Base-by-base conservation (phyloP, 2,888 invertebrate species). In the Pachliopta kotzebuea region DNA sequence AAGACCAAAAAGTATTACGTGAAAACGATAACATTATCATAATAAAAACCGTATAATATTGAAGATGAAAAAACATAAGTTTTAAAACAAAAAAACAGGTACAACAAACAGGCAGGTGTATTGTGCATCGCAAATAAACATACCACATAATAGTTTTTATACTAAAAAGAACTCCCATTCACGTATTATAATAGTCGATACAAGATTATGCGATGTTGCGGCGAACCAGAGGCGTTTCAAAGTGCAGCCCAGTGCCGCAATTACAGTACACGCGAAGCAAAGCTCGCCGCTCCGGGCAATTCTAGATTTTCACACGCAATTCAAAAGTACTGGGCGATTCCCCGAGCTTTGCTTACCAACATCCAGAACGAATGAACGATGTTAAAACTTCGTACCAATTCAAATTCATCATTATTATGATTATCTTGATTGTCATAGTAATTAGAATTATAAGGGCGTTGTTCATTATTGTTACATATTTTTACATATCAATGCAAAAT, bases 271-370 rank as follows among this genome's bases (percentile, higher is more conserved):
- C 70, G 60, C 67, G 66, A 68, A 70, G 77, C 74, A 79, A 77
- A 81, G 76, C 78, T 78, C 72, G 77, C 76, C 76, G 76, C 84
- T 73, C 67, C 72, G 69, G 74, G 79, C 78, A 78, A 79, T 79
- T 79, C 80, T 78, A 77, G 77, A 81, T 83, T 84, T 86, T 86
- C 83, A 83, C 85, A 88, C 81, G 82, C 84, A 78, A 79, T 79
- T 80, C 77, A 77, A 78, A 78, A 73, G 69, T 73, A 72, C 75
- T 72, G 67, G 65, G 68, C 62, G 68, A 68, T 69, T 70, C 62
- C 37, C 14, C 63, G 63, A 71, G 66, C 69, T 69, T 69, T 62
- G 65, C 60, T 66, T 68, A 65, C 72, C 70, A 70, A 74, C 75
- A 73, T 65, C 71, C 65, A 70, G 69, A 73, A 73, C 73, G 67